These are phyloP conservation scores for Schizotus pectinicornis DNA, from an alignment of 2,888 invertebrate species.

Conservation along the genomic window DNA sequence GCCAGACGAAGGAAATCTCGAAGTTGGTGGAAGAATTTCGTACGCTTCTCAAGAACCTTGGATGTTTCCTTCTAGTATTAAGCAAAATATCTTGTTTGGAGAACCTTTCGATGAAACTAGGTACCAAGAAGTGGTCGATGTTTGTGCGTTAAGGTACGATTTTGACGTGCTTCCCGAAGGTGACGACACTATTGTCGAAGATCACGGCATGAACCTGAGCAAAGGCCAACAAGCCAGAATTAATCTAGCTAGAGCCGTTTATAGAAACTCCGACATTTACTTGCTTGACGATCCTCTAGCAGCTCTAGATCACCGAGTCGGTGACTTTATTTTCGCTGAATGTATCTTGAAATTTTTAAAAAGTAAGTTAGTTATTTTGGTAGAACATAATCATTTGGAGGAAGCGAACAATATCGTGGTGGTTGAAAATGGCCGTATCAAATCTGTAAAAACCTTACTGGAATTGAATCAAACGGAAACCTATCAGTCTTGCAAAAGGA, in stretches of 20 bases:
- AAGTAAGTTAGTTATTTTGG: constrained; percentile 72
- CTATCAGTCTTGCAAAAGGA: too few relatives aligned
- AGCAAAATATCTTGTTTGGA: constrained; percentile 92
- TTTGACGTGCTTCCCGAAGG: constrained; percentile 76
- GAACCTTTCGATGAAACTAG: constrained; percentile 70
- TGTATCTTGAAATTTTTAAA: constrained; percentile 71
- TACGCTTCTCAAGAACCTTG: constrained; percentile 88
- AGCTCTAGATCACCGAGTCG: constrained; percentile 89
- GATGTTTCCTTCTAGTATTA: constrained; percentile 79
- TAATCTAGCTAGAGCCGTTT: constrained; percentile 83
- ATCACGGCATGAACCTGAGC: constrained; percentile 73
- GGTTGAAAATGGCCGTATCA: constrained; percentile 62
- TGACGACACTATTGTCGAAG: constrained; percentile 79
- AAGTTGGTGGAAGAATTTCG: constrained; percentile 71
- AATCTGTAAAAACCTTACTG: too few relatives aligned
- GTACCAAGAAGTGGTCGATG: constrained; percentile 70
- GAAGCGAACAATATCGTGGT: constrained; percentile 63
- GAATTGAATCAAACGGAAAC: too few relatives aligned
- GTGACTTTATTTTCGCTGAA: constrained; percentile 83
- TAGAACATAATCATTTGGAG: constrained; percentile 73
- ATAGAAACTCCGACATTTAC: constrained; percentile 83
- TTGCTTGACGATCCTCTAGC: constrained; percentile 87
- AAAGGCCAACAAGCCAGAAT: constrained; percentile 87
- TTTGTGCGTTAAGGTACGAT: constrained; percentile 75
- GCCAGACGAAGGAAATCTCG: constrained; percentile 66